Conservation (phyloP, 92 coral and sea anemone genomes). For the Heteractis magnifica region DNA sequence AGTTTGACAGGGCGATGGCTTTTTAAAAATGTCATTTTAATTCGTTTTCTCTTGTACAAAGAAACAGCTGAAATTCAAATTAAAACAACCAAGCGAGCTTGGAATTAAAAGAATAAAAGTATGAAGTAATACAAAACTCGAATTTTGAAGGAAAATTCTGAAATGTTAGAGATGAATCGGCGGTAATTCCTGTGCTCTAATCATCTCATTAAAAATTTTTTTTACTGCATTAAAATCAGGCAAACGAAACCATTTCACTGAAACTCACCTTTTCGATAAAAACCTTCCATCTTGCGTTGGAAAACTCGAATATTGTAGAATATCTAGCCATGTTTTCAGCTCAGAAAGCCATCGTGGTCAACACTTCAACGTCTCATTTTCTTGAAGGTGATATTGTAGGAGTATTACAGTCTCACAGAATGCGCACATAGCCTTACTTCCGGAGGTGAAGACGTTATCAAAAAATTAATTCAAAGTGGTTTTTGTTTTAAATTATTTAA, state of each 20-base stretch:
- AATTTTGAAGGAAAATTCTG: neutral
- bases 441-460: constrained; percentile 5
- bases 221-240: neutral
- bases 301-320: constrained; percentile 41
- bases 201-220: neutral
- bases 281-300: constrained; percentile 43
- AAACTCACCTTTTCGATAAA: constrained; percentile 43
- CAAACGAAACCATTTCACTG: neutral
- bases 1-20: neutral
- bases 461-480: neutral
- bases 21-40: neutral
- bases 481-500: neutral
- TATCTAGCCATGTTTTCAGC: constrained; percentile 24
- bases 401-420: neutral
- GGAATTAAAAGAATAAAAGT: neutral
- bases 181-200: neutral
- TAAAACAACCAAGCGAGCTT: neutral
- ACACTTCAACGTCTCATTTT: neutral
- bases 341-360: neutral
- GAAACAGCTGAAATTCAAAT: neutral
- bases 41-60: neutral
- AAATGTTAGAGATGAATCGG: neutral
- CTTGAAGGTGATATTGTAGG: no score
- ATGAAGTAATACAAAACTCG: neutral
- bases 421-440: neutral